Evolutionary conservation across 2,888 invertebrate genomes (phyloP).

Genomic region (Acanthosepion esculentum): DNA sequence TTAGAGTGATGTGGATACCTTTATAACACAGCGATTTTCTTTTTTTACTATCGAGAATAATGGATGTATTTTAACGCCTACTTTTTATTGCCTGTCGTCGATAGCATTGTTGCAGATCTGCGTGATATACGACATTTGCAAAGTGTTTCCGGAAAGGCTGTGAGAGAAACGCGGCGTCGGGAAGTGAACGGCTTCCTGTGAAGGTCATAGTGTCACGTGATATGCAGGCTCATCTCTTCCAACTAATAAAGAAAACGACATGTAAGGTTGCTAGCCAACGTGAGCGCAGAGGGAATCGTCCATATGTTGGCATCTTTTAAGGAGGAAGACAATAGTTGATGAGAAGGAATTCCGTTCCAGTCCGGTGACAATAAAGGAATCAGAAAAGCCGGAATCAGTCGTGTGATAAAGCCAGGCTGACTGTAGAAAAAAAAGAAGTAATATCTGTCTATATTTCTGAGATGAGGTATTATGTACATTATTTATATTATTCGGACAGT

Average conservation of each 20-base stretch:
- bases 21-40: too few species aligned
- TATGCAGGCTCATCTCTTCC: background rate
- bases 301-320: background rate
- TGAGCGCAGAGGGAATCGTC: background rate
- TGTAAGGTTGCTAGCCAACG: background rate
- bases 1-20: too few species aligned
- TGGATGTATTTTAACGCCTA: background rate
- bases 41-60: too few species aligned
- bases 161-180: background rate
- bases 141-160: background rate
- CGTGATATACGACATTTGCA: background rate
- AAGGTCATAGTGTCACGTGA: background rate
- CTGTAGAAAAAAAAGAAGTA: background rate
- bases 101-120: background rate
- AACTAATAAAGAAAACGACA: background rate
- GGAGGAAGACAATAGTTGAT: background rate
- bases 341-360: background rate
- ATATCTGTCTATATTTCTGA: too few species aligned
- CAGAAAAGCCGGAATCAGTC: background rate
- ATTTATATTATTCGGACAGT: too few species aligned
- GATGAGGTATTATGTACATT: too few species aligned
- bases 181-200: background rate
- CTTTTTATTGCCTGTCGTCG: background rate
- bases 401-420: background rate
- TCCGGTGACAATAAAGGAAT: background rate